Conservation (phyloP, 1,140 invertebrate species). For the Phocides pigmalion region DNA sequence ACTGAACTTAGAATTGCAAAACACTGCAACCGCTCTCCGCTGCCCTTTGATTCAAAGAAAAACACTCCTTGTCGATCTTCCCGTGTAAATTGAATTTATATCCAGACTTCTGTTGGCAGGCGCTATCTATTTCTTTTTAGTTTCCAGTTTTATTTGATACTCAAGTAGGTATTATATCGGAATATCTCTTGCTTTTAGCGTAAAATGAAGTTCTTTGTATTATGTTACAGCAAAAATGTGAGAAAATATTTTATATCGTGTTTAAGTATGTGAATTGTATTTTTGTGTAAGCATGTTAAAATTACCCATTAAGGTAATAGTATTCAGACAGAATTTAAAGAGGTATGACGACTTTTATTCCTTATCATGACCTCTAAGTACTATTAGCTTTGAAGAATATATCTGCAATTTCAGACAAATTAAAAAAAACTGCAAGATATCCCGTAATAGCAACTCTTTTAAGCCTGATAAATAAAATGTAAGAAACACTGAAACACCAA, state of each 20-base stretch:
- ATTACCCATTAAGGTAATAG: too few species aligned
- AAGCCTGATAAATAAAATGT: too few species aligned
- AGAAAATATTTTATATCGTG: not conserved
- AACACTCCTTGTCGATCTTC: slow-evolving; percentile 55
- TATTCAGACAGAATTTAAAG: too few species aligned
- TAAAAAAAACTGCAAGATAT: too few species aligned
- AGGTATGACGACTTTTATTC: too few species aligned
- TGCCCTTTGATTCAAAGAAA: slow-evolving; percentile 69
- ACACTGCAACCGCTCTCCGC: slow-evolving; percentile 61
- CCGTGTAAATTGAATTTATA: slow-evolving; percentile 48
- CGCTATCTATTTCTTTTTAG: not conserved
- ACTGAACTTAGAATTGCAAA: slow-evolving; percentile 76
- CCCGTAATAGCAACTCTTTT: too few species aligned
- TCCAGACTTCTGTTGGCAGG: slow-evolving; percentile 19
- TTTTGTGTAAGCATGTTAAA: too few species aligned
- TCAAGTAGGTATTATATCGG: slow-evolving; percentile 2
- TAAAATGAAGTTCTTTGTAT: not conserved
- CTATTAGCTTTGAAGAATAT: too few species aligned
- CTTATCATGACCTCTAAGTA: too few species aligned
- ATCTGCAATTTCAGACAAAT: too few species aligned
- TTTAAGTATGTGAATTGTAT: too few species aligned
- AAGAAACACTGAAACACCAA: too few species aligned
- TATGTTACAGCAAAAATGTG: not conserved
- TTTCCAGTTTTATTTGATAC: slow-evolving; percentile 9
- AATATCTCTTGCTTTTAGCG: not conserved